These are phyloP conservation scores for Propithecus perrieri DNA, from an alignment of 2,797 vertebrate species.

Conservation along the genomic window DNA sequence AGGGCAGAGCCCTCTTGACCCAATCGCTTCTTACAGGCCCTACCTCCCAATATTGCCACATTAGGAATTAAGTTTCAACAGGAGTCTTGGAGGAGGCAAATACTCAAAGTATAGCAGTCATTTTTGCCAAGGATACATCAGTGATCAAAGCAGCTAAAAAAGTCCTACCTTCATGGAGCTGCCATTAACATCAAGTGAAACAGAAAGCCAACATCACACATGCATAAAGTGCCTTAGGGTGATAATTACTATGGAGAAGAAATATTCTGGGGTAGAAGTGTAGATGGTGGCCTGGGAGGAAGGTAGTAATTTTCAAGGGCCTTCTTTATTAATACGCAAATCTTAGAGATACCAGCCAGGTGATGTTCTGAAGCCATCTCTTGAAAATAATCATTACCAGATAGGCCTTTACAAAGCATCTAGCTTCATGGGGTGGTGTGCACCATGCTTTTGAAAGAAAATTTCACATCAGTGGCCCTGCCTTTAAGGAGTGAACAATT, in stretches of 20 bases:
- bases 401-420: background rate
- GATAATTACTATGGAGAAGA: no score
- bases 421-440: no score
- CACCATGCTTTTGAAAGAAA: background rate
- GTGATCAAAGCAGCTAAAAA: background rate
- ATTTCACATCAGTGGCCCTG: rapidly evolving
- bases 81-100: background rate
- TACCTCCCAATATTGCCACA: background rate
- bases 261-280: background rate
- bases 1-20: background rate
- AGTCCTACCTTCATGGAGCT: background rate
- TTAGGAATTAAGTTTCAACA: background rate
- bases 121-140: background rate
- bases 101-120: background rate
- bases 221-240: no score
- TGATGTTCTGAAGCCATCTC: background rate
- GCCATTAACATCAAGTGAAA: background rate
- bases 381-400: background rate
- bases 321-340: background rate
- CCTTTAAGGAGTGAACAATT: background rate
- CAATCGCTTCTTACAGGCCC: background rate
- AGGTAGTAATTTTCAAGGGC: background rate
- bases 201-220: background rate
- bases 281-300: background rate
- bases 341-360: background rate